Evolutionary conservation across 2,113 vertebrate species (phyloP).

Genomic region (Dryoscopus gambensis): DNA sequence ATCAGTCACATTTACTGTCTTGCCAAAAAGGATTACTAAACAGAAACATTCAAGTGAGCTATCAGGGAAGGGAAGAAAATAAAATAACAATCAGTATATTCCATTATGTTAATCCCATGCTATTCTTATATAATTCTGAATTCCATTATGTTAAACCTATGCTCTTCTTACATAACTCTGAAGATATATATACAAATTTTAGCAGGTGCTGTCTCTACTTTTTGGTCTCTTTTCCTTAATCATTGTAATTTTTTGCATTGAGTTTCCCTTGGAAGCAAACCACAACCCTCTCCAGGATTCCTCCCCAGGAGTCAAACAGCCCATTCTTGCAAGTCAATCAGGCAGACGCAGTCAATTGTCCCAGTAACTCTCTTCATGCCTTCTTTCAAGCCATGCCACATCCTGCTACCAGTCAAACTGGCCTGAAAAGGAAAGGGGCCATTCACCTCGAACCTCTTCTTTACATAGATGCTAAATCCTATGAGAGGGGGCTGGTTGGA

Average conservation of each 20-base stretch:
- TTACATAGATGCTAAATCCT: neutral
- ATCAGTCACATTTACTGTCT: neutral
- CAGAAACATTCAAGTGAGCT: neutral
- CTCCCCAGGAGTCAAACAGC: neutral
- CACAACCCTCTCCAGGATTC: neutral
- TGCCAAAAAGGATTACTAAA: neutral
- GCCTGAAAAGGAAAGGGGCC: neutral
- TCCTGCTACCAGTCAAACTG: neutral
- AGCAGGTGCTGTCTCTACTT: neutral
- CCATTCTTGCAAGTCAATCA: slow-evolving; percentile 5
- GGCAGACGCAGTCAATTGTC: neutral
- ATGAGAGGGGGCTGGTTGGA: neutral
- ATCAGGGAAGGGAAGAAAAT: neutral
- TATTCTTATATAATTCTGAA: neutral
- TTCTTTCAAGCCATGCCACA: neutral
- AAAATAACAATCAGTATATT: neutral
- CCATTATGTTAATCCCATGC: neutral
- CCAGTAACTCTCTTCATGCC: neutral
- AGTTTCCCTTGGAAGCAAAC: neutral
- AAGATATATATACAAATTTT: neutral
- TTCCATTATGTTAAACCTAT: neutral
- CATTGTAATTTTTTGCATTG: neutral
- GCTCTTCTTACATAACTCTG: neutral
- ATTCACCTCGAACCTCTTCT: neutral
- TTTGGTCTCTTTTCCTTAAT: neutral